Base-by-base conservation (phyloP, 2,888 invertebrate genomes). In the Sympetrum striolatum region DNA sequence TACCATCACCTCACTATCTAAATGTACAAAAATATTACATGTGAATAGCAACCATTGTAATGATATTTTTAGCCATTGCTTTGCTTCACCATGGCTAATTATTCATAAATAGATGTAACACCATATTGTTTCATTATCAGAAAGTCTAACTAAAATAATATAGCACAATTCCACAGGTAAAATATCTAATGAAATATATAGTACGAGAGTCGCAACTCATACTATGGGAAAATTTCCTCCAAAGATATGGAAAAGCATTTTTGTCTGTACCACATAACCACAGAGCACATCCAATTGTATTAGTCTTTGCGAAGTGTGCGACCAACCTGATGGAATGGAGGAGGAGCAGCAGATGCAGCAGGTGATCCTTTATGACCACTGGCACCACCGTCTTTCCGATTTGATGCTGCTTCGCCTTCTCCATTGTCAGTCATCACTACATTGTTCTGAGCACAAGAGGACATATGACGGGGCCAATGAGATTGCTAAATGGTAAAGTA, bases 381-480 rank as follows among this genome's bases (percentile, higher is more conserved):
- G 18, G 86, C 35, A 35, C 80, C 18, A 58, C 90, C 86, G 31
- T 91, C 80, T 44, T 80, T 90, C 14, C 79, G 60, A 90, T 81
- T 58, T 12, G 80, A 2, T n/a, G n/a, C 35, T 18, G 79, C 25
- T 44, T 90, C 90, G 18, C 80, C 81, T 58, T 60, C 37, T 37
- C 80, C 81, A 64, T 25, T 64, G 31, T 64, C 80, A 3, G 73
- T n/a, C 37, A 86, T 64, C 31, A 5, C 53, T 2, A 35, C 86
- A 64, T 81, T 79, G 31, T 91, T 91, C 90, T 95, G 95, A 1
- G 95, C 95, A 92, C 96, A 96, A 80, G 95, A 95, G 90, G 94
- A 93, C 95, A 96, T 96, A 93, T 98, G 98, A 14, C 95, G 94
- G 0, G 96, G 94, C 98, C 98, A 98, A 94, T 98, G 98, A 92